These are phyloP conservation scores for Xanthorhoe designata DNA, from an alignment of 2,888 invertebrate species.

Conservation along the genomic window DNA sequence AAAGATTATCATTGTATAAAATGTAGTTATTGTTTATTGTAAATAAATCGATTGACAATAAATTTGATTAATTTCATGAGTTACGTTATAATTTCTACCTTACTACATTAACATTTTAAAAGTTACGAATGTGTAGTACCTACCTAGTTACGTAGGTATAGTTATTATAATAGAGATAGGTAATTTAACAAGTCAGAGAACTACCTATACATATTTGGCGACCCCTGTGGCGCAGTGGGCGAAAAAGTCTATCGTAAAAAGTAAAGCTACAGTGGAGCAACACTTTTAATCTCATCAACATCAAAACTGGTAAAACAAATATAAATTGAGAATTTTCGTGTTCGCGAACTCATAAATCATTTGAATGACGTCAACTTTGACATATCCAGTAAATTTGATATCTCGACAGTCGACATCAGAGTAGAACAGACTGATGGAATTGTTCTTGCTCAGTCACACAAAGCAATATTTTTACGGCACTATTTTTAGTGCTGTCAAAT, in stretches of 20 bases:
- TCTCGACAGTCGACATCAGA: neutral
- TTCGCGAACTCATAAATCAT: slow-evolving; percentile 11
- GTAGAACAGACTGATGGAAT: too few relatives aligned
- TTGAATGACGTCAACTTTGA: slow-evolving; percentile 10
- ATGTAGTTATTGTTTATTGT: slow-evolving; percentile 75
- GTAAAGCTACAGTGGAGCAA: neutral
- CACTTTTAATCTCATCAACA: neutral
- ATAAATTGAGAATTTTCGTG: neutral
- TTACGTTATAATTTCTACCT: neutral
- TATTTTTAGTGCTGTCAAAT: too few relatives aligned
- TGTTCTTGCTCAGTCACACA: too few relatives aligned
- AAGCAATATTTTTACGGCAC: too few relatives aligned
- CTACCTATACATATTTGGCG: too few relatives aligned
- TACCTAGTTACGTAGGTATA: too few relatives aligned
- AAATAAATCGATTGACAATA: slow-evolving; percentile 84
- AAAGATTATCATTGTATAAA: slow-evolving; percentile 39
- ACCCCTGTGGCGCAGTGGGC: too few relatives aligned
- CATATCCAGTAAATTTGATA: neutral
- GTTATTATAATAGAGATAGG: too few relatives aligned
- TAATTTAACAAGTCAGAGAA: too few relatives aligned
- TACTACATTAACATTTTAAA: neutral
- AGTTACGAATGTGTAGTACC: too few relatives aligned
- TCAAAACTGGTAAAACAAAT: neutral
- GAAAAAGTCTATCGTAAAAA: too few relatives aligned
- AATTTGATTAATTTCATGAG: slow-evolving; percentile 72